Conservation (phyloP, 2,888 invertebrate species). For the Pristionchus mayeri region DNA sequence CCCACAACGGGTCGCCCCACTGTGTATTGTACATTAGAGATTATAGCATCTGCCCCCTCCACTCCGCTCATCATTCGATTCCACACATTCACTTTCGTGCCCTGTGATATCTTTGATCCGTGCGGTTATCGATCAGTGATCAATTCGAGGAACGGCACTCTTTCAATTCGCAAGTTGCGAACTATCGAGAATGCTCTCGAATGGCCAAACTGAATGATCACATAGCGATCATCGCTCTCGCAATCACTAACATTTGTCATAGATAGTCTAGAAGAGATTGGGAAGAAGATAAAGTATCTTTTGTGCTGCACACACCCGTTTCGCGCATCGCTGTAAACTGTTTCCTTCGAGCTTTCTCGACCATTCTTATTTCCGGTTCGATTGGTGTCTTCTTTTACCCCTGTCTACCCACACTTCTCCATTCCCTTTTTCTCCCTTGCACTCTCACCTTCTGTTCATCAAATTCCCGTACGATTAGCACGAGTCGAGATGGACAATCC, state of each 20-base stretch:
- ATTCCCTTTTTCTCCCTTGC: background rate
- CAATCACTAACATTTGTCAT: constrained; percentile 15
- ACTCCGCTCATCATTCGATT: constrained; percentile 2
- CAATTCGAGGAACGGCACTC: background rate
- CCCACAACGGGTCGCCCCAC: background rate
- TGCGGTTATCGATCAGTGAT: constrained; percentile 11
- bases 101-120: constrained; percentile 33
- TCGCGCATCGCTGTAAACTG: constrained; percentile 11
- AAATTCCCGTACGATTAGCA: constrained; percentile 30
- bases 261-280: constrained; percentile 33
- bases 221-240: background rate
- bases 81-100: constrained; percentile 15
- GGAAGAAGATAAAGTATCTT: constrained; percentile 40
- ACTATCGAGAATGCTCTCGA: too few relatives aligned
- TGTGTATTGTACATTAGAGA: constrained; percentile 19
- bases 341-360: background rate
- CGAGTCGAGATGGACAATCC: constrained; percentile 34
- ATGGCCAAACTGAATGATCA: too few relatives aligned
- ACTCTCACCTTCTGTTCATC: constrained; percentile 41
- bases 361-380: constrained; percentile 45
- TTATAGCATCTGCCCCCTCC: background rate
- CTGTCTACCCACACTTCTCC: constrained; percentile 2
- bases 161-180: too few relatives aligned
- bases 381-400: constrained; percentile 29
- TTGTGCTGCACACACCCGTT: background rate